Evolutionary conservation across 1,140 invertebrate species (phyloP).

Genomic region (Lordiphosa collinella): DNA sequence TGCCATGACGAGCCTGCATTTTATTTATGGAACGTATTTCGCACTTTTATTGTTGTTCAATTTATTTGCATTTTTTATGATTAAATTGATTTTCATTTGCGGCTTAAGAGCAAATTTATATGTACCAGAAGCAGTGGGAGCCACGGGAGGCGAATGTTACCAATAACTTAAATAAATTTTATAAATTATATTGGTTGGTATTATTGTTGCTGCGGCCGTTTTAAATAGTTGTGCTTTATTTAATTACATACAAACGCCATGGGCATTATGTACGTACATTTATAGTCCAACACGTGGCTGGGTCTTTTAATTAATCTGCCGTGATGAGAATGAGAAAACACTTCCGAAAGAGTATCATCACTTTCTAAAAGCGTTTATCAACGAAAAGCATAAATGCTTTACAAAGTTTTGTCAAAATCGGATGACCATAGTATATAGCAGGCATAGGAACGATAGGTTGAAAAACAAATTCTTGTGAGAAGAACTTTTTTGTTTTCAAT

Average conservation of each 20-base stretch:
- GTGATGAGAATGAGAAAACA: conserved; percentile 6
- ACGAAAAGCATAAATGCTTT: too few relatives aligned
- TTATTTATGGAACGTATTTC: conserved; percentile 44
- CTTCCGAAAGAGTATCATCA: too few relatives aligned
- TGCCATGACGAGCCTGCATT: conserved; percentile 31
- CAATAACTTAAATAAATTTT: conserved; percentile 38
- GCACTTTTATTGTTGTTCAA: conserved; percentile 53
- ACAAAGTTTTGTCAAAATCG: too few relatives aligned
- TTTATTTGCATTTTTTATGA: conserved; percentile 50
- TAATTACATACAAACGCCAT: conserved; percentile 42
- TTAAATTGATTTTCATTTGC: conserved; percentile 55
- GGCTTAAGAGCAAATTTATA: conserved; percentile 61
- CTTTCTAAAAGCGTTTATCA: too few relatives aligned
- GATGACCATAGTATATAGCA: too few relatives aligned
- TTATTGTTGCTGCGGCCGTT: conserved; percentile 12
- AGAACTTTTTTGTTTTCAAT: too few relatives aligned
- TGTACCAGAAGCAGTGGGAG: not conserved
- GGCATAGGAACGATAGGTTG: too few relatives aligned
- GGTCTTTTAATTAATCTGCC: conserved; percentile 42
- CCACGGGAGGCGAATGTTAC: conserved; percentile 2
- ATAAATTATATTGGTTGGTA: conserved; percentile 25
- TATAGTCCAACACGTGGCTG: conserved; percentile 24
- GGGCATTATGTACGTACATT: conserved; percentile 16
- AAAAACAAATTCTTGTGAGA: too few relatives aligned
- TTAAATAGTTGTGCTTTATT: conserved; percentile 57